Conservation (phyloP, 2,797 vertebrate genomes). For the Bradypodion pumilum region DNA sequence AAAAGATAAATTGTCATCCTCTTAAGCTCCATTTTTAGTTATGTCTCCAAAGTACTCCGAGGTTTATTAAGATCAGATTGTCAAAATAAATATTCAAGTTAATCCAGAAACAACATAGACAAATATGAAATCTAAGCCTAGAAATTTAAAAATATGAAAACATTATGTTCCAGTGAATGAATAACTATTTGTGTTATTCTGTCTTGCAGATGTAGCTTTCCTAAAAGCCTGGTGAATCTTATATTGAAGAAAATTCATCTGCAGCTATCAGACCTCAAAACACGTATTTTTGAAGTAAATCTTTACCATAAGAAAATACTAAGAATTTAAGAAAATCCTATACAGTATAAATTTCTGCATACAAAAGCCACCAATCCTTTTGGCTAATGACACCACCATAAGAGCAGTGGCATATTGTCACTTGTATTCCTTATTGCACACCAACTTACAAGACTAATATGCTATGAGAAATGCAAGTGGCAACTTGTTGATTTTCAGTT, state of each 20-base stretch:
- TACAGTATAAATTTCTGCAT: conserved; percentile 17
- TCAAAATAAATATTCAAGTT: conserved; percentile 23
- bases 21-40: conserved; percentile 12
- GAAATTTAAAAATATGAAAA: conserved; percentile 15
- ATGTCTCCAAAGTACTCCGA: conserved; percentile 6
- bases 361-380: neutral
- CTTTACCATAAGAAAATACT: conserved; percentile 40
- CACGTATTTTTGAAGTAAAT: conserved; percentile 2
- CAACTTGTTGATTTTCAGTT: no score
- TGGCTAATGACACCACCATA: no score
- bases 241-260: conserved; percentile 36
- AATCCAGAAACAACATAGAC: conserved; percentile 24
- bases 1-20: conserved; percentile 25
- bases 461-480: no score
- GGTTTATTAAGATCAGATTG: conserved; percentile 12
- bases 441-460: no score
- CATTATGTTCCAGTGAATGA: conserved; percentile 5
- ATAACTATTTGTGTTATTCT: conserved; percentile 22
- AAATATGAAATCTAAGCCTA: conserved; percentile 11
- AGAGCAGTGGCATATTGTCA: no score
- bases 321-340: conserved; percentile 42
- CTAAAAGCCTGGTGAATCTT: conserved; percentile 22
- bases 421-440: no score
- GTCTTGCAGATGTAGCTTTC: neutral
- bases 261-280: conserved; percentile 46